Percentiles rank a stretch among this genome's conserved stretches.
These are phyloP conservation scores for Acanthornis magna DNA, from an alignment of 2,797 vertebrate genomes.

Conservation along the genomic window DNA sequence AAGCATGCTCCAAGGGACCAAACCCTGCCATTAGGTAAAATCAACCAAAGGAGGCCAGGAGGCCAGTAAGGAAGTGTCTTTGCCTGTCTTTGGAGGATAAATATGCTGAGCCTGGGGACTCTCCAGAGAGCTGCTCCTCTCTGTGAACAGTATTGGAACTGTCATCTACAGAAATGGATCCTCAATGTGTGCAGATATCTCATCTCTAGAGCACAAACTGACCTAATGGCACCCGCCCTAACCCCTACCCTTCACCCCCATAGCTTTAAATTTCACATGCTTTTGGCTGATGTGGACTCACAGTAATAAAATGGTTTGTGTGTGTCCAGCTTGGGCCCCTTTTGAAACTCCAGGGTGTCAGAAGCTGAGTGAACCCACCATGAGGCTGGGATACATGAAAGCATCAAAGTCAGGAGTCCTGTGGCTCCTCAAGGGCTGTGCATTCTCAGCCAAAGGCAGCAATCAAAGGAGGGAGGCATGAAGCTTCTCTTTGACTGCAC, in stretches of 20 bases:
- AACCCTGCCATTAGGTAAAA: not conserved
- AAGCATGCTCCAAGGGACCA: not conserved
- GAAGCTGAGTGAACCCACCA: not conserved
- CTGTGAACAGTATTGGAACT: not conserved
- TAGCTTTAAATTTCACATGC: not conserved
- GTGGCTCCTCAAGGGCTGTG: not conserved
- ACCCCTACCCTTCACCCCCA: not conserved
- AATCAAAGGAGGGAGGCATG: not conserved
- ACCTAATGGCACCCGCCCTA: rapidly evolving
- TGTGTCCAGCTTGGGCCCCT: not conserved
- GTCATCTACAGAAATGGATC: not conserved
- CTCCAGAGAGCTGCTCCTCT: constrained; percentile 41
- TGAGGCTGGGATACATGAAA: not conserved
- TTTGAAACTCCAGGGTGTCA: not conserved
- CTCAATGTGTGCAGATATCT: not conserved
- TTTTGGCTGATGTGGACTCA: not conserved
- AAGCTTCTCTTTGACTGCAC: not conserved
- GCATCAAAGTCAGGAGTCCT: not conserved
- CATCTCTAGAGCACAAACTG: not conserved
- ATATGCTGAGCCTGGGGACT: not conserved
- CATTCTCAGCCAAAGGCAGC: not conserved
- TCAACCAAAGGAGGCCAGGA: constrained; percentile 2
- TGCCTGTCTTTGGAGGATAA: not conserved
- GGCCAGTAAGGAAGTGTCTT: not conserved
- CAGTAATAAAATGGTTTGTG: not conserved